phyloP scores from a whole-genome alignment of 2,888 invertebrate species.

The Sminthurides aquaticus region DNA sequence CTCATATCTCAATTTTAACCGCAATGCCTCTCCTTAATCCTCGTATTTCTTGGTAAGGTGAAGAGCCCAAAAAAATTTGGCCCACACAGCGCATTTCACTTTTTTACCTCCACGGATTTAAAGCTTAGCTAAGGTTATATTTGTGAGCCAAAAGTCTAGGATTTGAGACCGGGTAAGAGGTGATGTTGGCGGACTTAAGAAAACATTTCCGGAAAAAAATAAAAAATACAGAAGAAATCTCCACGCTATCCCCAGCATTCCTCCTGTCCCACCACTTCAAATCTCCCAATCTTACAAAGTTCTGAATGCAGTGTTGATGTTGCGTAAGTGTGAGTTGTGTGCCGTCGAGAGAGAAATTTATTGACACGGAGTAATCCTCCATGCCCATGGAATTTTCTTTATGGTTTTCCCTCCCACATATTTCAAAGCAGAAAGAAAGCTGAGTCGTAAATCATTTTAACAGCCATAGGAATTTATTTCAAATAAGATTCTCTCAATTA shows the following conservation, averaged over 20 bases:
- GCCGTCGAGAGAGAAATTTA: slow-evolving; percentile 10
- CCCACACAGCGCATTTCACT: too few species aligned
- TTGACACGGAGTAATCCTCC: slow-evolving; percentile 18
- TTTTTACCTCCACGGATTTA: too few species aligned
- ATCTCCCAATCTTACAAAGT: not conserved
- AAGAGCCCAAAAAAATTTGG: too few species aligned
- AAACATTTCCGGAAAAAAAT: not conserved
- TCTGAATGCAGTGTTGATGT: not conserved
- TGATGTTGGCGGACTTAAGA: not conserved
- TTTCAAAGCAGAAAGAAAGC: slow-evolving; percentile 1
- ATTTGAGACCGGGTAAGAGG: too few species aligned
- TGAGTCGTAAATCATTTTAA: slow-evolving; percentile 22
- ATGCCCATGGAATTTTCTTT: slow-evolving; percentile 17
- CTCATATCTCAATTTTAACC: not conserved
- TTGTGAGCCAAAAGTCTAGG: too few species aligned
- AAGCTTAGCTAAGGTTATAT: too few species aligned
- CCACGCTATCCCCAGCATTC: too few species aligned
- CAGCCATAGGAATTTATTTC: slow-evolving; percentile 15
- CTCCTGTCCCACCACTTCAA: too few species aligned
- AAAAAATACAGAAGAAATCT: too few species aligned
- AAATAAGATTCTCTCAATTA: slow-evolving; percentile 11
- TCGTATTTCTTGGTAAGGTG: too few species aligned
- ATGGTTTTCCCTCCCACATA: slow-evolving; percentile 18
- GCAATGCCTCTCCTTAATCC: not conserved
- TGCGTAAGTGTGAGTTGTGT: not conserved